Conservation (phyloP, 2,113 vertebrate genomes). For the Dipodomys spectabilis region DNA sequence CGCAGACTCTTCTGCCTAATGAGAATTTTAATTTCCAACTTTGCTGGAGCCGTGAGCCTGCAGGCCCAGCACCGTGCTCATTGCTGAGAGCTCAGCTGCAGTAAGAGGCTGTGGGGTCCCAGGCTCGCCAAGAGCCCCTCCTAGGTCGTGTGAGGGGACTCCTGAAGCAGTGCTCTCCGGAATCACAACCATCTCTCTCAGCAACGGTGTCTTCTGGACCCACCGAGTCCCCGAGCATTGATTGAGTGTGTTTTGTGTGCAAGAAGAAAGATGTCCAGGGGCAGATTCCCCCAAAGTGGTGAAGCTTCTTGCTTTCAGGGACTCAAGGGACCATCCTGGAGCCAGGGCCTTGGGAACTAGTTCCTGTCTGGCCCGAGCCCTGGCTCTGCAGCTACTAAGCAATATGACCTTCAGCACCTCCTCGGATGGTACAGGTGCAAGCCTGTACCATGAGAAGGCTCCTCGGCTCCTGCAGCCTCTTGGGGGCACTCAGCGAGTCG, state of each 20-base stretch:
- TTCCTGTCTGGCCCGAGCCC: neutral
- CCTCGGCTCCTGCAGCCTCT: neutral
- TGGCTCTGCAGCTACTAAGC: neutral
- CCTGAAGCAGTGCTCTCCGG: neutral
- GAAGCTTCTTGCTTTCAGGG: fast-evolving
- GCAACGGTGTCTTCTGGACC: fast-evolving
- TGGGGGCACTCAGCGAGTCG: fast-evolving
- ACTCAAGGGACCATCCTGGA: fast-evolving
- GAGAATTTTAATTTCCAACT: conserved; percentile 60
- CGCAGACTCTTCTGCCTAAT: conserved; percentile 57
- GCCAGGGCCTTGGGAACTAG: neutral
- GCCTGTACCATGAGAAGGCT: neutral
- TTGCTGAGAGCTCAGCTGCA: neutral
- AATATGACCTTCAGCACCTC: fast-evolving
- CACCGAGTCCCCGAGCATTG: neutral
- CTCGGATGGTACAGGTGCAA: neutral
- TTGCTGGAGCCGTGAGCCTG: neutral
- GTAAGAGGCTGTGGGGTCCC: fast-evolving
- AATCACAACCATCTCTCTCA: fast-evolving
- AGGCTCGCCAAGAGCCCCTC: fast-evolving
- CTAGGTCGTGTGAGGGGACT: fast-evolving
- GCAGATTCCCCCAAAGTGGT: fast-evolving
- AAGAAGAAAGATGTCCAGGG: fast-evolving
- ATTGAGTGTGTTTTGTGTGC: neutral
- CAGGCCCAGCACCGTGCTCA: neutral